Evolutionary conservation across 2,888 invertebrate species (phyloP), one percentile per base, ranked within the genome.

Genomic region (Patella ulyssiponensis): DNA sequence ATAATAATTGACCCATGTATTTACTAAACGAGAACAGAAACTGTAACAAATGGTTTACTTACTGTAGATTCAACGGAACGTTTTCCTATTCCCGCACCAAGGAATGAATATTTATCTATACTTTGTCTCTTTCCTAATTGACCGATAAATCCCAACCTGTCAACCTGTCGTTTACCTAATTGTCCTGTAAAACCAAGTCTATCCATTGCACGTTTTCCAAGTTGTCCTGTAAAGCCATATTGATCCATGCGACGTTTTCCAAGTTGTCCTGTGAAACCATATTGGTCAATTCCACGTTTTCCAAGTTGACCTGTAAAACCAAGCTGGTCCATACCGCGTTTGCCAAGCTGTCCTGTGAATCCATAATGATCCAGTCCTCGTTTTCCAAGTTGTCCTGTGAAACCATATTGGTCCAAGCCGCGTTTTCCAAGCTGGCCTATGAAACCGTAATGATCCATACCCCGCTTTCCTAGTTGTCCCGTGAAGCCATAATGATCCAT

Each of bases 61-160:
- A 64, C 64, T 23, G 64, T 64, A 17, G 20, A 12, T 23, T 64
- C 15, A 20, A 64, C 64, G 20, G 64, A 64, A 23, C 64, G 64
- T 64, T 64, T 64, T 20, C 64, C 64, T 64, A 64, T 64, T 64
- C 64, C 64, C 11, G 64, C 64, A 23, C 64, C 64, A 23, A 64
- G 23, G 14, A 64, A 64, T 20, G 64, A 64, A 23, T 64, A 64
- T 64, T 64, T 64, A 23, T 64, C 64, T 20, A 64, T 64, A 23
- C 64, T 64, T 64, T 64, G 64, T 12, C 64, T 20, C 23, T 64
- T 64, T 64, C 64, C 64, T 23, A 64, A 23, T 64, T 64, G 64
- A 2, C 23, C 64, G 20, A 2, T 64, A 23, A 20, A 64, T 64
- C 64, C 64, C 9, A 44, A 44, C 44, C 44, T 44, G 23, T 64